phyloP scores from a whole-genome alignment of 2,113 vertebrate genomes.

The Poecilia latipinna region DNA sequence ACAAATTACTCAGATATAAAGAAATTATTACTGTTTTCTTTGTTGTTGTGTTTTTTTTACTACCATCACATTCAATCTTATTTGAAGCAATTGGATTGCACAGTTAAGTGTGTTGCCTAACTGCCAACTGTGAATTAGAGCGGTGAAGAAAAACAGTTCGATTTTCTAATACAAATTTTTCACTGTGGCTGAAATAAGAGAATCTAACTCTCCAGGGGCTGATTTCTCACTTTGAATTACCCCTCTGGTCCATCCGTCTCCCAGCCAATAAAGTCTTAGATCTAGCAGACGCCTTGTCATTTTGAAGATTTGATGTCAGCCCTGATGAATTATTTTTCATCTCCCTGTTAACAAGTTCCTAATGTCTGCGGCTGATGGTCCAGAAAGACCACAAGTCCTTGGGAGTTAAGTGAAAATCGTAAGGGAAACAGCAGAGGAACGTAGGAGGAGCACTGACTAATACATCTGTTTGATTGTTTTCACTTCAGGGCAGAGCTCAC shows the following conservation, averaged over 20 bases:
- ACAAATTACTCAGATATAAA: slow-evolving; percentile 16
- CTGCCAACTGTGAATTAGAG: slow-evolving; percentile 72
- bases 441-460: slow-evolving; percentile 31
- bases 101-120: slow-evolving; percentile 62
- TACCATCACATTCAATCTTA: slow-evolving; percentile 68
- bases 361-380: slow-evolving; percentile 40
- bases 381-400: slow-evolving; percentile 19
- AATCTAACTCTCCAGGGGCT: slow-evolving; percentile 64
- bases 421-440: slow-evolving; percentile 6
- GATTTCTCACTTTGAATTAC: slow-evolving; percentile 78
- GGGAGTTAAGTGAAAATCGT: slow-evolving; percentile 29
- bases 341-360: slow-evolving; percentile 63
- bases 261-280: slow-evolving; percentile 64
- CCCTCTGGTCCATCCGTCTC: slow-evolving; percentile 65
- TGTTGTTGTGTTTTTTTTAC: slow-evolving; percentile 51
- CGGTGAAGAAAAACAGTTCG: slow-evolving; percentile 65
- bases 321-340: slow-evolving; percentile 69
- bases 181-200: slow-evolving; percentile 53
- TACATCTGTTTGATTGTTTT: slow-evolving; percentile 62
- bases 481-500: slow-evolving; percentile 51
- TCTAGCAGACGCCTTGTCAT: slow-evolving; percentile 67
- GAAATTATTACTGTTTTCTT: slow-evolving; percentile 57
- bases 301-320: slow-evolving; percentile 70
- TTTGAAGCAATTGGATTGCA: slow-evolving; percentile 58
- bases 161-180: slow-evolving; percentile 73